Conservation (phyloP, 2,113 vertebrate species). For the Anas platyrhynchos region DNA sequence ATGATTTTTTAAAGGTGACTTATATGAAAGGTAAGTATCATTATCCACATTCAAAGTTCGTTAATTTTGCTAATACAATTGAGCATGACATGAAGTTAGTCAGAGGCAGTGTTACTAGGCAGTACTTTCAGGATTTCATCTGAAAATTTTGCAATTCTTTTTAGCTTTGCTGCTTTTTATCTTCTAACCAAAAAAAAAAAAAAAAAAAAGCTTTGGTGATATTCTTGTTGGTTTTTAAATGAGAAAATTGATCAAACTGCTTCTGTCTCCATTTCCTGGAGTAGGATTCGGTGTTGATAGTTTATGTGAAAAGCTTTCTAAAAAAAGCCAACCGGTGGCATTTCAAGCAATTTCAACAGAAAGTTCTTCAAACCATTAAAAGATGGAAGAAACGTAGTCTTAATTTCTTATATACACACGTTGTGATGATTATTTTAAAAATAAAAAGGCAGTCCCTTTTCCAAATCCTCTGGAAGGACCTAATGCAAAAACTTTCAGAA, state of each 20-base stretch:
- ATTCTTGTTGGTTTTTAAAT: background rate
- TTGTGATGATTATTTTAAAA: background rate
- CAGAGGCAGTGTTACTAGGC: background rate
- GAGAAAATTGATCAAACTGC: background rate
- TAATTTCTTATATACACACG: background rate
- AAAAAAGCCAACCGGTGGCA: background rate
- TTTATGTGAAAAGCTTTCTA: background rate
- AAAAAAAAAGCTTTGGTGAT: background rate
- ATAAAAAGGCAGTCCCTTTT: background rate
- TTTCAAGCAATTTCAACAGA: background rate
- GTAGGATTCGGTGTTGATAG: background rate
- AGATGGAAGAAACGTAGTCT: background rate
- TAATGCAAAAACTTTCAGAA: background rate
- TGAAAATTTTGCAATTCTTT: background rate
- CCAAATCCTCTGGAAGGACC: background rate
- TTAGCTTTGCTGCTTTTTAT: background rate
- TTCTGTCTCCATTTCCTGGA: background rate
- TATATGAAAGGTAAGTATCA: conserved; percentile 39
- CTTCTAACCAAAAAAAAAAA: background rate
- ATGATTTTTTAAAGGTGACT: background rate
- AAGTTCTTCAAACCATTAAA: background rate
- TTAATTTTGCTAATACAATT: background rate
- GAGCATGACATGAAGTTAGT: background rate
- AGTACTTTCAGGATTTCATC: background rate
- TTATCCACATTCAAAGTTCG: background rate